Evolutionary conservation across 2,113 vertebrate species (phyloP).

Genomic region (Microtus oregoni): DNA sequence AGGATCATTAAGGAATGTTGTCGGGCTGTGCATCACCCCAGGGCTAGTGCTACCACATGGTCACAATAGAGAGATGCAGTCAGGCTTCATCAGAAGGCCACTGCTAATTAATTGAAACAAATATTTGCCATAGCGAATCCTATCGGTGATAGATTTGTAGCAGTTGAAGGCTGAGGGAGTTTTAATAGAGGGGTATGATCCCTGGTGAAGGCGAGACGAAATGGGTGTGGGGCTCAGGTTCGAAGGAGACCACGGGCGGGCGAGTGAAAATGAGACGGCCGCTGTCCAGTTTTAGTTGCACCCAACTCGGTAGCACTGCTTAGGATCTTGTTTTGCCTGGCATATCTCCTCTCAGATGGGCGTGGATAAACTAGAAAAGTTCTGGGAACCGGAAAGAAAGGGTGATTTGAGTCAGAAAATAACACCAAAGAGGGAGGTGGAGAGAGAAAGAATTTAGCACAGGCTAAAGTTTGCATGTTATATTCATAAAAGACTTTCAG

Average conservation of each 20-base stretch:
- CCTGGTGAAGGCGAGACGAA: neutral
- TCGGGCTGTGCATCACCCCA: constrained; percentile 69
- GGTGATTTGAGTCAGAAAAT: constrained; percentile 31
- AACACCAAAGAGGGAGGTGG: neutral
- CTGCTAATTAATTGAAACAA: constrained; percentile 84
- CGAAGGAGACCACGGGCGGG: constrained; percentile 19
- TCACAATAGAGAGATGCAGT: constrained; percentile 61
- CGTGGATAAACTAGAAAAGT: neutral
- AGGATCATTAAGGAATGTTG: constrained; percentile 81
- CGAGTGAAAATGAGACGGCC: constrained; percentile 29
- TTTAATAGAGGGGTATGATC: constrained; percentile 25
- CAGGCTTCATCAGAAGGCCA: constrained; percentile 54
- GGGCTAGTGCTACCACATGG: constrained; percentile 72
- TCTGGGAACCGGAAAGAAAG: constrained; percentile 7
- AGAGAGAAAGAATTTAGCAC: neutral
- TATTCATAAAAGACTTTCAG: constrained; percentile 20
- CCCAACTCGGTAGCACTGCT: neutral
- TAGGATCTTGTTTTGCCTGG: neutral
- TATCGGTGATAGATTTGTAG: constrained; percentile 68
- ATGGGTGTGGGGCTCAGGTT: constrained; percentile 63
- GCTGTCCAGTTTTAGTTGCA: neutral
- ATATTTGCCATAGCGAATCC: constrained; percentile 80
- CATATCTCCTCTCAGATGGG: neutral
- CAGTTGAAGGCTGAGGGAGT: constrained; percentile 29
- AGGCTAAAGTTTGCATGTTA: neutral